phyloP scores from a whole-genome alignment of 2,888 invertebrate species.

The Aleiodes testaceus region DNA sequence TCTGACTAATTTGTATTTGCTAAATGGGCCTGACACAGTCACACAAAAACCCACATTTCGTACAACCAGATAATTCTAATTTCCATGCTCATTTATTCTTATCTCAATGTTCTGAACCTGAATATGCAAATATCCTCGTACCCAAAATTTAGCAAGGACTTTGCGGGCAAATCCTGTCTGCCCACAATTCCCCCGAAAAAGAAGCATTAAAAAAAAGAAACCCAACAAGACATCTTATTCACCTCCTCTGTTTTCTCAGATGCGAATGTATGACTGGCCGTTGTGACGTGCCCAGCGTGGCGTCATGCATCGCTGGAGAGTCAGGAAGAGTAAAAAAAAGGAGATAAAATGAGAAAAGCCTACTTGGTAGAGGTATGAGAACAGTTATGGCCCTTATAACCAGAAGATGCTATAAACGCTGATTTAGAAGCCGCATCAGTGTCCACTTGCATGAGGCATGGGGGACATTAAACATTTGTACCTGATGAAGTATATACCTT shows the following conservation, averaged over 20 bases:
- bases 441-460: conserved; percentile 46
- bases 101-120: neutral
- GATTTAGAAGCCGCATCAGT: conserved; percentile 55
- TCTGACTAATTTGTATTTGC: conserved; percentile 64
- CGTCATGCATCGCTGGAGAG: conserved; percentile 35
- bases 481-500: conserved; percentile 32
- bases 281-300: conserved; percentile 39
- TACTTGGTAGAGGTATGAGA: conserved; percentile 39
- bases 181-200: conserved; percentile 52
- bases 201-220: too few species aligned
- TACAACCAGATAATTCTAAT: conserved; percentile 10
- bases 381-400: conserved; percentile 37
- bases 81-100: conserved; percentile 1
- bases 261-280: conserved; percentile 28
- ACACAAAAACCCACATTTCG: conserved; percentile 35
- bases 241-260: conserved; percentile 33
- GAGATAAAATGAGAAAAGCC: conserved; percentile 18
- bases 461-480: conserved; percentile 43
- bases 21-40: conserved; percentile 55
- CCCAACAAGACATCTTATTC: conserved; percentile 63
- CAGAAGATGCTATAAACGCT: conserved; percentile 51
- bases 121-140: conserved; percentile 14
- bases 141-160: conserved; percentile 15
- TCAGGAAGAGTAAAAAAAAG: conserved; percentile 8
- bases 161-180: conserved; percentile 5